A percentile compares a stretch with the other conserved stretches of the same genome.
Conservation (phyloP, 2,888 invertebrate genomes). For the Drosophila kuntzei region DNA sequence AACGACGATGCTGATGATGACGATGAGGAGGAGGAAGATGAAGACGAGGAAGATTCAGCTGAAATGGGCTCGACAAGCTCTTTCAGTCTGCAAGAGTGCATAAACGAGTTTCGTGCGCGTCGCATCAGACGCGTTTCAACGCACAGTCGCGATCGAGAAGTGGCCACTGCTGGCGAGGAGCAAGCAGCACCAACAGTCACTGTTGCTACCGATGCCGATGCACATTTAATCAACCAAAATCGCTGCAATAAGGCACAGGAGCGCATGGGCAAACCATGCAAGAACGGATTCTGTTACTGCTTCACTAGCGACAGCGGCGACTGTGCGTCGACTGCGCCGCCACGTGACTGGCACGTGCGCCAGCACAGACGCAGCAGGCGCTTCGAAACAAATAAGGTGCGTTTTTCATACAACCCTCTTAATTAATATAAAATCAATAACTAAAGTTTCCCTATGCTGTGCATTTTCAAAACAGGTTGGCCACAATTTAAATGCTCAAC, state of each 20-base stretch:
- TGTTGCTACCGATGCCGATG: constrained; percentile 63
- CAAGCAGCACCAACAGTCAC: constrained; percentile 2
- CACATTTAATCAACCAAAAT: constrained; percentile 83
- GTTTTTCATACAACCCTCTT: background rate
- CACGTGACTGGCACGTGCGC: constrained; percentile 70
- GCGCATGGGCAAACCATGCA: constrained; percentile 83
- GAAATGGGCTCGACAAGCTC: constrained; percentile 78
- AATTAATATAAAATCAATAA: background rate
- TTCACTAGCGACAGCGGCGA: constrained; percentile 85
- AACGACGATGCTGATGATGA: constrained; percentile 25
- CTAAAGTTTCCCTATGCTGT: background rate
- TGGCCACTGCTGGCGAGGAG: constrained; percentile 28
- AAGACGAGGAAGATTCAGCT: constrained; percentile 64
- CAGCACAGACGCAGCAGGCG: constrained; percentile 70
- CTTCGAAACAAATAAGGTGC: constrained; percentile 67
- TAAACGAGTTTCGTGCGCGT: constrained; percentile 82
- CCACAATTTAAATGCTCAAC: constrained; percentile 47
- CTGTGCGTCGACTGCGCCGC: constrained; percentile 48
- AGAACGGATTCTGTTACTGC: constrained; percentile 85
- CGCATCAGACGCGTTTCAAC: constrained; percentile 78
- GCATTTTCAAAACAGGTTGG: constrained; percentile 17
- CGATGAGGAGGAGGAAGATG: constrained; percentile 58
- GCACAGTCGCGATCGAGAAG: constrained; percentile 68
- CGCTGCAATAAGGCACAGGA: constrained; percentile 83
- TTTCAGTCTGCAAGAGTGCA: constrained; percentile 83